Evolutionary conservation across 2,797 vertebrate genomes (phyloP), one percentile per base, ranked within the genome.

Genomic region (Aphelocoma californica): DNA sequence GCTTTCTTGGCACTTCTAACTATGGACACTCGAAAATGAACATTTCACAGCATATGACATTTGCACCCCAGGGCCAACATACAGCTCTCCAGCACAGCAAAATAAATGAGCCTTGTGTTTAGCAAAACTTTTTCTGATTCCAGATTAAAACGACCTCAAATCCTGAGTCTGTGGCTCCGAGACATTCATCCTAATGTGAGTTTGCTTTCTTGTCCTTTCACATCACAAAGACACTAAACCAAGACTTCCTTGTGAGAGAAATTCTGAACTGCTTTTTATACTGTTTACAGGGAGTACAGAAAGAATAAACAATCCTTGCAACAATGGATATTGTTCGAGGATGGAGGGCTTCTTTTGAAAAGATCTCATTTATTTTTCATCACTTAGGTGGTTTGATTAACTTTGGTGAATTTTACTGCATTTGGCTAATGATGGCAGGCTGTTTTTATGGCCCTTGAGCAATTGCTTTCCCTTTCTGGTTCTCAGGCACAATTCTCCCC

Each of bases 391-490:
- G 77, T 78, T 95, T 95, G 94, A 95, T 96, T 95, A 95, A 96
- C 91, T 95, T 95, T 85, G 86, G 86, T 87, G 92, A 82, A 74
- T 95, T 96, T 96, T 96, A 96, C 92, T 94, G 95, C 92, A 67
- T 88, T 94, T 96, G 92, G 83, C 90, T 94, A 96, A 94, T 75
- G 90, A 94, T 28, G 71, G 92, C 90, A 90, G 91, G 86, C 93
- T 95, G 86, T 2, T 95, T 97, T 97, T 96, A 96, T 32, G 61
- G 93, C 83, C 83, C 90, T 94, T 81, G 88, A 89, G 78, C 94
- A 92, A 94, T 79, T 92, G 90, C 94, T 97, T 97, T 97, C 90
- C 94, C 95, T 97, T 97, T 94, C 93, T 94, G 91, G 92, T 86
- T 94, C 97, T 85, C 88, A 90, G 80, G 86, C 88, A 97, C 92